phyloP scores from a whole-genome alignment of 2,113 vertebrate genomes.

The Chaetodon trifascialis region DNA sequence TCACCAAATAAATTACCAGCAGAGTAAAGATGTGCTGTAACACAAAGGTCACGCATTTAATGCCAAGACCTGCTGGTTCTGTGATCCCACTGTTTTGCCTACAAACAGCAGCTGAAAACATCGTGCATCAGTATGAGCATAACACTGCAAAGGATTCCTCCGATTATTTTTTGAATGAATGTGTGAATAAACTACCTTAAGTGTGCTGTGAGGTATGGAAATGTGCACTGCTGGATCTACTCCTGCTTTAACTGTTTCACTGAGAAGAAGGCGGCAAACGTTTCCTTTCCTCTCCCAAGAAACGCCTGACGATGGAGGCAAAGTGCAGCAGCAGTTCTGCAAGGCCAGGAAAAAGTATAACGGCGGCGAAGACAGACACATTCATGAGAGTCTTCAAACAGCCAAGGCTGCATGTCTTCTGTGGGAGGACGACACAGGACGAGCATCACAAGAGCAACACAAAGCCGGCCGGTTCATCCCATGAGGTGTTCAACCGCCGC shows the following conservation, averaged over 20 bases:
- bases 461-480: not conserved
- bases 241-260: constrained; percentile 7
- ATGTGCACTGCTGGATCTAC: not conserved
- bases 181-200: not conserved
- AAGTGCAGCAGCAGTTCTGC: constrained; percentile 21
- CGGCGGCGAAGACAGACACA: not conserved
- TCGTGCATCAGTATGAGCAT: not conserved
- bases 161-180: not conserved
- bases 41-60: not conserved
- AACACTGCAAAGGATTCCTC: not conserved
- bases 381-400: not conserved
- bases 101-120: constrained; percentile 14
- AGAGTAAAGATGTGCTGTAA: not conserved
- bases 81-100: not conserved
- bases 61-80: not conserved
- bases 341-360: not conserved
- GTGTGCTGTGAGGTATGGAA: not conserved
- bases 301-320: constrained; percentile 22
- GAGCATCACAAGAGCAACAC: not conserved
- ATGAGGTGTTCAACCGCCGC: not conserved
- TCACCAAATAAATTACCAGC: not conserved
- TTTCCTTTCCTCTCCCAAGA: not conserved
- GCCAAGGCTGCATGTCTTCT: not conserved
- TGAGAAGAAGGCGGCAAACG: not conserved
- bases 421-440: not conserved